Evolutionary conservation across 1,140 invertebrate species (phyloP).

Genomic region (Drosophila carrolli): DNA sequence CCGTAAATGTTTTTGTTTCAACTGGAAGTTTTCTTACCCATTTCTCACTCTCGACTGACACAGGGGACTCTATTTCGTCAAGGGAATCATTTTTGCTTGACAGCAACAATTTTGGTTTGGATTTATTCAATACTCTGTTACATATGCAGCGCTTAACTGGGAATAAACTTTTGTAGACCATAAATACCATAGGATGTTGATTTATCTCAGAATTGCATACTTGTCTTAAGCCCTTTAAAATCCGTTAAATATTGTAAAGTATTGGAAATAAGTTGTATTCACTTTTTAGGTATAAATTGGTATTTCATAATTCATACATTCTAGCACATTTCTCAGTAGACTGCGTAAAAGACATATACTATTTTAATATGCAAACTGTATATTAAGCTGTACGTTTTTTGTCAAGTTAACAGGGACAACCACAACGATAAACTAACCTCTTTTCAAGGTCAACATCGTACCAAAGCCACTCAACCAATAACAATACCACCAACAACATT

Average conservation of each 20-base stretch:
- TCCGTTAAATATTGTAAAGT: too few species aligned
- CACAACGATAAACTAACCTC: conserved; percentile 22
- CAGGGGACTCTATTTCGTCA: conserved; percentile 9
- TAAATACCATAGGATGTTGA: neutral
- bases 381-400: conserved; percentile 10
- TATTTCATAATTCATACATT: too few species aligned
- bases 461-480: conserved; percentile 32
- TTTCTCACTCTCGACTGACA: conserved; percentile 2
- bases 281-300: neutral
- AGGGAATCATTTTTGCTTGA: conserved; percentile 17
- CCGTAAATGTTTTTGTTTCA: conserved; percentile 34
- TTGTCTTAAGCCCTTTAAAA: neutral
- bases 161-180: neutral
- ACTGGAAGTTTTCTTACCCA: conserved; percentile 24
- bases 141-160: conserved; percentile 6
- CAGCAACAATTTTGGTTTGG: conserved; percentile 27
- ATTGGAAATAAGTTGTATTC: neutral
- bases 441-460: conserved; percentile 50
- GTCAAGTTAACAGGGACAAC: conserved; percentile 23
- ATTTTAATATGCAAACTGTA: neutral
- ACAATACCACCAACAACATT: conserved; percentile 16
- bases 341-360: neutral
- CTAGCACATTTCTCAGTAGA: neutral
- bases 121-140: conserved; percentile 43
- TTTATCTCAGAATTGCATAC: neutral